Evolutionary conservation across 2,797 vertebrate species (phyloP).

Genomic region (Liparis tanakae): DNA sequence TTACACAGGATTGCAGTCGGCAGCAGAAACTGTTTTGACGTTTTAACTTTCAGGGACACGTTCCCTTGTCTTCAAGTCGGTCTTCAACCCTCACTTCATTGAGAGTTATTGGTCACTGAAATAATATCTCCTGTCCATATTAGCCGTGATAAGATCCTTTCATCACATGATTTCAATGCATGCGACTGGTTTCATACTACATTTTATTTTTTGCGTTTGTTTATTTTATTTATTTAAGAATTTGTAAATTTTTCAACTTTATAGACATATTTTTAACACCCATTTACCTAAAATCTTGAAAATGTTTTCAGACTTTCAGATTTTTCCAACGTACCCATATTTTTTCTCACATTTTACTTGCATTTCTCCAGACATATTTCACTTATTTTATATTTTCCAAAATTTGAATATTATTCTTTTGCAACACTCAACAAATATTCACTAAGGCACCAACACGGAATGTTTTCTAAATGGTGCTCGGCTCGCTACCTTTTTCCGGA

Average conservation of each 20-base stretch:
- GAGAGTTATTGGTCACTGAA: not conserved
- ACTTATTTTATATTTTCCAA: too few relatives aligned
- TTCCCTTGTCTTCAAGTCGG: not conserved
- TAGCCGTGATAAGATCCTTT: not conserved
- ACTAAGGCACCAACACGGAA: not conserved
- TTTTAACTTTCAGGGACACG: not conserved
- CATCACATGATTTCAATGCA: not conserved
- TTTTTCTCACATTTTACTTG: too few relatives aligned
- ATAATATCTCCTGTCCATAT: not conserved
- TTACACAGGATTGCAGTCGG: not conserved
- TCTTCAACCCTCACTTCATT: not conserved
- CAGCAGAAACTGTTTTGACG: not conserved
- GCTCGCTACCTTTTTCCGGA: constrained; percentile 80
- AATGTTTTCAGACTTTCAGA: not conserved
- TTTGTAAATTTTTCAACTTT: too few relatives aligned
- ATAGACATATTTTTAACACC: not conserved
- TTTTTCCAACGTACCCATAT: not conserved
- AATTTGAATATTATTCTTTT: not conserved
- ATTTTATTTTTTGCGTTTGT: not conserved
- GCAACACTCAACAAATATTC: not conserved
- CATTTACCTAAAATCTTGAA: too few relatives aligned
- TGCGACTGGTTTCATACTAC: not conserved
- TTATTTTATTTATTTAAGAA: too few relatives aligned
- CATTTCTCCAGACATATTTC: too few relatives aligned
- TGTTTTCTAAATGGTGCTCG: not conserved